Conservation (phyloP, 2,888 invertebrate genomes). For the Hypsopygia costalis region DNA sequence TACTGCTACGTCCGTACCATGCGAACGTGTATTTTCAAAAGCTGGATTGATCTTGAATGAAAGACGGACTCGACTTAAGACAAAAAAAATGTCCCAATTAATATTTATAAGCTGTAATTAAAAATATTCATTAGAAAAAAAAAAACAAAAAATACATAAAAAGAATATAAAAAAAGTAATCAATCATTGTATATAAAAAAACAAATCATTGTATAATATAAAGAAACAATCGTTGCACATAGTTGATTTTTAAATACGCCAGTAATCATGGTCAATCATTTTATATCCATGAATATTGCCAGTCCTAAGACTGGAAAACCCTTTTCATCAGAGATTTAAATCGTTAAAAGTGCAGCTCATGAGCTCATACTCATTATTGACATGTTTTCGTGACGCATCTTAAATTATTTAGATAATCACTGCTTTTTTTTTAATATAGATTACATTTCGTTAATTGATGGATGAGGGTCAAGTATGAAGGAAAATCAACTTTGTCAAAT, state of each 20-base stretch:
- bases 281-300: constrained; percentile 1
- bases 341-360: too few relatives aligned
- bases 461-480: constrained; percentile 4
- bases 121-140: neutral
- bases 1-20: constrained; percentile 17
- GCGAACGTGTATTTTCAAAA: constrained; percentile 18
- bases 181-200: too few relatives aligned
- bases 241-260: constrained; percentile 3
- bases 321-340: too few relatives aligned
- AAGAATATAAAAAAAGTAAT: neutral
- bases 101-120: constrained; percentile 10
- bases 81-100: constrained; percentile 12
- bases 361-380: too few relatives aligned
- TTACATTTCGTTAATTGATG: neutral
- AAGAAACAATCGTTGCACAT: neutral
- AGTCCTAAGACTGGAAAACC: constrained; percentile 3
- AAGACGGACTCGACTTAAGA: constrained; percentile 11
- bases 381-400: too few relatives aligned
- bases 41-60: constrained; percentile 11
- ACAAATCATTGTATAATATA: too few relatives aligned
- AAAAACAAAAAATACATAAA: neutral
- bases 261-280: constrained; percentile 1
- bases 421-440: too few relatives aligned
- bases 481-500: constrained; percentile 4
- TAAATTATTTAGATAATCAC: too few relatives aligned